These are phyloP conservation scores for Achroia grisella DNA, from an alignment of 1,140 invertebrate genomes.

Conservation along the genomic window DNA sequence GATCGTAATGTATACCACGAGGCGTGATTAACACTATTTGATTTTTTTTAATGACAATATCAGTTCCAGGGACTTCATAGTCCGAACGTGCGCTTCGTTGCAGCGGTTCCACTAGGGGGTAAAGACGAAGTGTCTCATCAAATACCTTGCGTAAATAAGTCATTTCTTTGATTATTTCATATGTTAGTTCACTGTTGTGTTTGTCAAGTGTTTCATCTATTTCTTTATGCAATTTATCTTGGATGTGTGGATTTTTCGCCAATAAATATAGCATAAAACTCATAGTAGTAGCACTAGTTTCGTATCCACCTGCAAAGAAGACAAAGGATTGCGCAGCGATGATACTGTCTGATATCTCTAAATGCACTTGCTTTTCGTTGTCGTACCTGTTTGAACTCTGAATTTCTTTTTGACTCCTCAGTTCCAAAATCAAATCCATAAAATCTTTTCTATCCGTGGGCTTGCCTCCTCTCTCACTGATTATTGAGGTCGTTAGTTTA, in stretches of 20 bases:
- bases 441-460: conserved; percentile 27
- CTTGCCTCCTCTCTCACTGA: conserved; percentile 16
- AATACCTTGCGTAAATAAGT: conserved; percentile 49
- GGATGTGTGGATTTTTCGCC: conserved; percentile 47
- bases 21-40: conserved; percentile 16
- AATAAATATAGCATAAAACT: conserved; percentile 45
- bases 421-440: conserved; percentile 31
- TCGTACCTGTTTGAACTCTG: conserved; percentile 7
- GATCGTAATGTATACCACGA: conserved; percentile 25
- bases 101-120: conserved; percentile 72
- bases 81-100: conserved; percentile 66
- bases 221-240: conserved; percentile 50
- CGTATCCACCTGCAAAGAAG: conserved; percentile 49
- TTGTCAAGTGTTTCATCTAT: conserved; percentile 46
- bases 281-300: conserved; percentile 32
- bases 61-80: conserved; percentile 69
- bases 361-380: neutral
- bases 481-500: conserved; percentile 15
- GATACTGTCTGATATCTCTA: conserved; percentile 32
- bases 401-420: conserved; percentile 39
- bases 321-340: conserved; percentile 50
- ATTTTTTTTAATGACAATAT: conserved; percentile 66
- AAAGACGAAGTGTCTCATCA: conserved; percentile 74
- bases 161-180: conserved; percentile 59
- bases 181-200: conserved; percentile 46